A percentile compares a stretch with the other conserved stretches of the same genome.
These are phyloP conservation scores for Odocoileus virginianus DNA, from an alignment of 2,113 vertebrate genomes.

Conservation along the genomic window DNA sequence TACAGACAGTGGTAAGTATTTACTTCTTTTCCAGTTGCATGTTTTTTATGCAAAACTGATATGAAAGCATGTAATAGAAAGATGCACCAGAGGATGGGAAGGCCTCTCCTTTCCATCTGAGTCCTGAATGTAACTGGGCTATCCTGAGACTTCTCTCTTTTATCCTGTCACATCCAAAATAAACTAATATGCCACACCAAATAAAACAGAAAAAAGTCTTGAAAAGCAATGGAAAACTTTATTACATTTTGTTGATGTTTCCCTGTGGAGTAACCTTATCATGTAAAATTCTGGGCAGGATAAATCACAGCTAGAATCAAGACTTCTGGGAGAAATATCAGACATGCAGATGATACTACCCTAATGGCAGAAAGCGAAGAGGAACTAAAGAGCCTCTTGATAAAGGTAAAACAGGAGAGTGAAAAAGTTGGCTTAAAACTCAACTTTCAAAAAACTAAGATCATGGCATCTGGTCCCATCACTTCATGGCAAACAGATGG, in stretches of 20 bases:
- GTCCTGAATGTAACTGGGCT: not conserved
- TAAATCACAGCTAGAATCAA: not conserved
- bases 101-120: not conserved
- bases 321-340: not conserved
- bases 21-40: not conserved
- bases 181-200: not conserved
- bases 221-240: not conserved
- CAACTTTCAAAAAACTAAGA: not conserved
- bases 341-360: not conserved
- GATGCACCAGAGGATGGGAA: not conserved
- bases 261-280: not conserved
- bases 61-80: not conserved
- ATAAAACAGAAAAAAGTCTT: not conserved
- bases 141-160: not conserved
- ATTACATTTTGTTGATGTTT: not conserved
- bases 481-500: not conserved
- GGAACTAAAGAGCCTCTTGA: not conserved
- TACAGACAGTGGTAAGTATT: not conserved
- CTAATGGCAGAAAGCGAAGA: not conserved
- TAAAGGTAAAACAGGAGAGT: not conserved
- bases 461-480: not conserved
- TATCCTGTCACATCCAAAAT: not conserved
- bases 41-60: not conserved
- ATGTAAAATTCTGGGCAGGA: not conserved
- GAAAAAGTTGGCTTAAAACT: not conserved